These are phyloP conservation scores for Drosophila algonquin DNA, from an alignment of 2,888 invertebrate species.

Conservation along the genomic window DNA sequence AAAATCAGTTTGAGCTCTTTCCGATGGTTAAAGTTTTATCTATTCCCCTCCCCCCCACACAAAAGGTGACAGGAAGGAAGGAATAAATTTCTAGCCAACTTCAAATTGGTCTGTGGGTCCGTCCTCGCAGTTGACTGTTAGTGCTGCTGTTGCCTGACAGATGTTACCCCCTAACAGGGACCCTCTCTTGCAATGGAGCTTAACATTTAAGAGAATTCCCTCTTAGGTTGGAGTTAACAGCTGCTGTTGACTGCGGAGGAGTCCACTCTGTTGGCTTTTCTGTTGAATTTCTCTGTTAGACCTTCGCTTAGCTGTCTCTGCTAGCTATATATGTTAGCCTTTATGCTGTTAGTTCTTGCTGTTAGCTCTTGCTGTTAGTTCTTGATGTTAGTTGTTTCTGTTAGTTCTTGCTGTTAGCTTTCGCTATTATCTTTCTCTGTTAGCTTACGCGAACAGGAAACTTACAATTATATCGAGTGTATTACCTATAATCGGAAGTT, in stretches of 20 bases:
- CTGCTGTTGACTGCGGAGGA: not conserved
- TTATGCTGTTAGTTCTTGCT: not conserved
- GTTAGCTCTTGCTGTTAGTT: not conserved
- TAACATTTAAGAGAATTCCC: constrained; percentile 1
- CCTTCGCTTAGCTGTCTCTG: not conserved
- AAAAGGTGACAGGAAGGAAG: constrained; percentile 8
- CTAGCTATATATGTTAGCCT: not conserved
- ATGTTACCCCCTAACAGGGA: not conserved
- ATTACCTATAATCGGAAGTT: no score
- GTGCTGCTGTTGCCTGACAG: not conserved
- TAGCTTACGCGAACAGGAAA: no score
- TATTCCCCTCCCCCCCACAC: not conserved
- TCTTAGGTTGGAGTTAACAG: not conserved
- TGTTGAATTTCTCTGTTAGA: no score
- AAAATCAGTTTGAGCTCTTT: constrained; percentile 5
- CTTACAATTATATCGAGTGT: no score
- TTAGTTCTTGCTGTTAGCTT: not conserved
- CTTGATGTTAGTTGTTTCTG: not conserved
- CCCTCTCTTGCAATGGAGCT: not conserved
- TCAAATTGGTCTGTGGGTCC: constrained; percentile 1
- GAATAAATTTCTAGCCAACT: constrained; percentile 1
- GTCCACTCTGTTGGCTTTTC: not conserved
- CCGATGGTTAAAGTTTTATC: not conserved
- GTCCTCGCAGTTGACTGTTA: not conserved
- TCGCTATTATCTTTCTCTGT: no score